These are phyloP conservation scores for Acanthococcus lagerstroemiae DNA, from an alignment of 2,888 invertebrate species.

Conservation along the genomic window DNA sequence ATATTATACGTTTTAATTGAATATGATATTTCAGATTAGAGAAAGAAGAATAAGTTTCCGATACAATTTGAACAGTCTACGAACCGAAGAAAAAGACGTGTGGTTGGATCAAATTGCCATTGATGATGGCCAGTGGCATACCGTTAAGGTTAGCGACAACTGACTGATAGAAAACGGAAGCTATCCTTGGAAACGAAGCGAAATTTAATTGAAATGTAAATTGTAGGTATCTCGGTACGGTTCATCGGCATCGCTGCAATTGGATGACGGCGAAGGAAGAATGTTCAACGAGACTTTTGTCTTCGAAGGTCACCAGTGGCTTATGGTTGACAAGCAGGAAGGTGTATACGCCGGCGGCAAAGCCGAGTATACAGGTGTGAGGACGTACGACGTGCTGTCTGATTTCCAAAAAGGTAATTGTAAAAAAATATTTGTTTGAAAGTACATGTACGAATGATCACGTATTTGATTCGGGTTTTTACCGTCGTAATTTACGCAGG, in stretches of 20 bases:
- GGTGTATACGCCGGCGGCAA: slow-evolving; percentile 93
- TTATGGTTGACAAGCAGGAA: slow-evolving; percentile 85
- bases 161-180: background rate
- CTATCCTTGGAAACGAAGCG: background rate
- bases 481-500: slow-evolving; percentile 44
- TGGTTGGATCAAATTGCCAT: slow-evolving; percentile 83
- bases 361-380: slow-evolving; percentile 86
- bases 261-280: slow-evolving; percentile 91
- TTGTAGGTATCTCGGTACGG: slow-evolving; percentile 70
- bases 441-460: background rate
- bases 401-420: slow-evolving; percentile 79
- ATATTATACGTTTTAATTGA: too few species aligned
- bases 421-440: too few species aligned
- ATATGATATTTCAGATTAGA: slow-evolving; percentile 55
- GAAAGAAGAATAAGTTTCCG: slow-evolving; percentile 81
- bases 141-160: slow-evolving; percentile 58
- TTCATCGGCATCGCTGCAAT: slow-evolving; percentile 79
- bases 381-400: slow-evolving; percentile 87
- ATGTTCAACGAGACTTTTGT: slow-evolving; percentile 86
- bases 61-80: slow-evolving; percentile 81
- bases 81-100: slow-evolving; percentile 82
- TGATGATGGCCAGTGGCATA: slow-evolving; percentile 95
- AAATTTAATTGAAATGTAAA: background rate
- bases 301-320: slow-evolving; percentile 83
- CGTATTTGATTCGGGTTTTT: background rate